Evolutionary conservation across 2,888 invertebrate species (phyloP).

Genomic region (Drosophila kuntzei): DNA sequence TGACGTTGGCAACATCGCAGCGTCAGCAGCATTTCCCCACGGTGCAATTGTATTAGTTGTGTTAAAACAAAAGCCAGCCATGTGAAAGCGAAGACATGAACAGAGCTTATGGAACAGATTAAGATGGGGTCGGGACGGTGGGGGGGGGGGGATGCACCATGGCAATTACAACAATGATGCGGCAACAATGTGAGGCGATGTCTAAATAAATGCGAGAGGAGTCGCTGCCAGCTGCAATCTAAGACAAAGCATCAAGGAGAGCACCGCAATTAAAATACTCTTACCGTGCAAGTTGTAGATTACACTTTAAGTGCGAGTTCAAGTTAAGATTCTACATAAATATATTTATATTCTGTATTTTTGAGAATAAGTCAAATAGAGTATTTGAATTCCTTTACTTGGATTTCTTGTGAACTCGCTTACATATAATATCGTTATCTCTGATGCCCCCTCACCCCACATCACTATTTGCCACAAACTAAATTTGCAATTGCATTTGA

Average conservation of each 20-base stretch:
- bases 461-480: constrained; percentile 12
- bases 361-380: too few species aligned
- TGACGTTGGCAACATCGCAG: constrained; percentile 47
- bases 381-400: not conserved
- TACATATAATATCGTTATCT: constrained; percentile 1
- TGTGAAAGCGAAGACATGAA: constrained; percentile 62
- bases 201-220: constrained; percentile 20
- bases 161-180: constrained; percentile 77
- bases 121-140: constrained; percentile 2
- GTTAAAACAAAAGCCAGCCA: constrained; percentile 79
- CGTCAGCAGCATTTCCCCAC: constrained; percentile 67
- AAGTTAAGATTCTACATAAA: too few species aligned
- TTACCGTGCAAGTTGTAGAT: not conserved
- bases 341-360: too few species aligned
- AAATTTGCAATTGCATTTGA: constrained; percentile 65
- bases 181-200: constrained; percentile 66
- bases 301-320: not conserved
- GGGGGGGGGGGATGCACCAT: constrained; percentile 18
- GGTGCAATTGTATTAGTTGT: constrained; percentile 80
- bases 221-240: constrained; percentile 24
- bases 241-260: constrained; percentile 6
- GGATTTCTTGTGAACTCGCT: not conserved
- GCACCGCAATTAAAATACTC: constrained; percentile 37
- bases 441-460: not conserved
- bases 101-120: constrained; percentile 48